A percentile compares a stretch with the other conserved stretches of the same genome.
Conservation (phyloP, 2,113 vertebrate genomes). For the Pardalotus punctatus region DNA sequence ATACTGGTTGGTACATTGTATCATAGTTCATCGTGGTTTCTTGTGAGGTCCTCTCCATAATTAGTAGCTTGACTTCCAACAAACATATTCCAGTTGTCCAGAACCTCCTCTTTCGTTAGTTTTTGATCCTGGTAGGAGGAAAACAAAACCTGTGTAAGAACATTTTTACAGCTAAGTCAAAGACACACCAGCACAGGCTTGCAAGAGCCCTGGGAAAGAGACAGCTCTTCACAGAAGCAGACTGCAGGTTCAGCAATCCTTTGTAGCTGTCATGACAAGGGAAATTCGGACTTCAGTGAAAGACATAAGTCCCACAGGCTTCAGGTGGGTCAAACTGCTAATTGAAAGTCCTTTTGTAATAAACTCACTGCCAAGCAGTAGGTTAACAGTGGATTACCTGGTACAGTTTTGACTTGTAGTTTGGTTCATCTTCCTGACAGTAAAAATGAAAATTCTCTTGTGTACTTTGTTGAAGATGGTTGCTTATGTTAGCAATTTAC, state of each 20-base stretch:
- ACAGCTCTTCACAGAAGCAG: background rate
- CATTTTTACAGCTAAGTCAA: background rate
- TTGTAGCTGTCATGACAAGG: background rate
- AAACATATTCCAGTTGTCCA: constrained; percentile 99
- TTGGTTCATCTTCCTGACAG: background rate
- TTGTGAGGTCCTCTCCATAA: constrained; percentile 96
- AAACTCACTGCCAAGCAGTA: background rate
- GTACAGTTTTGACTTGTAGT: background rate
- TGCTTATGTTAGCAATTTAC: background rate
- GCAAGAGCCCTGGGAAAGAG: background rate
- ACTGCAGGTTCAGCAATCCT: background rate
- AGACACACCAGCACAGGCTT: background rate
- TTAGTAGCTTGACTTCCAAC: constrained; percentile 98
- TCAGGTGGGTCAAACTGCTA: background rate
- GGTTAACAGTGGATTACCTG: background rate
- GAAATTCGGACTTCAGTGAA: background rate
- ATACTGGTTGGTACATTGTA: background rate
- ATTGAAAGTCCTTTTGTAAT: background rate
- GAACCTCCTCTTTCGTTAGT: constrained; percentile 92
- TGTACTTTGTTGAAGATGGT: background rate
- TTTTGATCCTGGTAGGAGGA: constrained; percentile 83
- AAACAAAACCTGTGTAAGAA: constrained; percentile 10
- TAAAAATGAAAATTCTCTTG: background rate
- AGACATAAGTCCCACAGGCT: background rate
- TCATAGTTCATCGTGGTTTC: constrained; percentile 94